Evolutionary conservation across 2,888 invertebrate species (phyloP), one percentile per base, ranked within the genome.

Genomic region (Euproctis similis): DNA sequence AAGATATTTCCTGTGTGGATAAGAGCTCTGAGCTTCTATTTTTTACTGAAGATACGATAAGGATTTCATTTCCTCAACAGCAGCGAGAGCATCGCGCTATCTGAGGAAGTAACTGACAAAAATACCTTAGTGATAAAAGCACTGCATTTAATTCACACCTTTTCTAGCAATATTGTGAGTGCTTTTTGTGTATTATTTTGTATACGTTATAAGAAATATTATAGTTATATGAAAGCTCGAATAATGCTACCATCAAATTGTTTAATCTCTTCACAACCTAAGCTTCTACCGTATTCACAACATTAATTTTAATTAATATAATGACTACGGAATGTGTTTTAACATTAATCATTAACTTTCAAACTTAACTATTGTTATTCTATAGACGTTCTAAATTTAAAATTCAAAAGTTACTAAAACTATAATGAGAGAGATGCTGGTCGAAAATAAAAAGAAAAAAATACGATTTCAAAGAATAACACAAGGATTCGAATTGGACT

Each of bases 51-150:
- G 71, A n/a, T 68, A 71, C 77, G 85, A 85, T 85, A 85, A 85
- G 85, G 82, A 84, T 85, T 85, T 84, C 85, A 85, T 85, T 85
- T 85, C 85, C 85, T 76, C 63, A 58, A n/a, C 59, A 50, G 59
- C 64, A 67, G 66, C 70, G 64, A 67, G 63, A 76, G 71, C 73
- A 57, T 43, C 69, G n/a, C n/a, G 74, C 75, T 78, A 80, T 82
- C 76, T 72, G 56, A 74, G 80, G 78, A 82, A 81, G 77, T 71
- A 52, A 59, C 68, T 70, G 75, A 80, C 77, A 72, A 80, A 81
- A 82, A 81, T 80, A 74, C 72, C 71, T 67, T 71, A 78, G 74
- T 77, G 81, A 77, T 78, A 80, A 81, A 80, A 74, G 67, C 59
- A 57, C 58, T 68, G 72, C n/a, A n/a, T n/a, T n/a, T n/a, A 64